Conservation (phyloP, 2,113 vertebrate species). For the Esox niger region DNA sequence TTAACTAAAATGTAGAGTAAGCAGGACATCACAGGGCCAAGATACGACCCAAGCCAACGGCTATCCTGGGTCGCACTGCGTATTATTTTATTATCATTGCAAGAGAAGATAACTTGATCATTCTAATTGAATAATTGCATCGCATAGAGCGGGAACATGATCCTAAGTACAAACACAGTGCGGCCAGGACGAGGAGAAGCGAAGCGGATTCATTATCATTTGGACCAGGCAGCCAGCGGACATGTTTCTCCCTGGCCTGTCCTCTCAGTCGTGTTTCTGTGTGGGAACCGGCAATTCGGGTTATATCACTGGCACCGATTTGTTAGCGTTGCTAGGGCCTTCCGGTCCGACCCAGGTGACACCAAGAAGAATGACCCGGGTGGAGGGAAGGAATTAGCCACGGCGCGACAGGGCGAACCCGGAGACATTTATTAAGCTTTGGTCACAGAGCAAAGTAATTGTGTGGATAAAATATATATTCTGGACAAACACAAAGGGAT, state of each 20-base stretch:
- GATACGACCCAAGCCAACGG: no score
- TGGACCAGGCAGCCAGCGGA: slow-evolving; percentile 56
- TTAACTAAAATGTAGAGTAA: neutral
- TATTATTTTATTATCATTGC: no score
- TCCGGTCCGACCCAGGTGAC: slow-evolving; percentile 43
- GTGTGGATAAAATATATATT: neutral
- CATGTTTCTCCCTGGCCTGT: slow-evolving; percentile 44
- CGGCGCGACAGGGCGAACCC: slow-evolving; percentile 31
- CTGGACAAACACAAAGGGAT: neutral
- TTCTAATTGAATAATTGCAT: slow-evolving; percentile 13
- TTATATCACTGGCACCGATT: slow-evolving; percentile 56
- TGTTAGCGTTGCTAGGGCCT: slow-evolving; percentile 55
- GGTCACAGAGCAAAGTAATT: neutral
- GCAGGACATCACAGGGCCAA: no score
- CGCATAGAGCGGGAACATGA: slow-evolving; percentile 25
- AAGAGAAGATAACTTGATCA: neutral
- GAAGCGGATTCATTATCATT: slow-evolving; percentile 56
- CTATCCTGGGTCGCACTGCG: no score
- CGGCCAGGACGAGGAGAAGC: slow-evolving; percentile 25
- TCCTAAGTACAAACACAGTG: slow-evolving; percentile 45
- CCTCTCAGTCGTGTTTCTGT: slow-evolving; percentile 48
- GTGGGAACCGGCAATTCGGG: slow-evolving; percentile 63
- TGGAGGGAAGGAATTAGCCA: slow-evolving; percentile 39
- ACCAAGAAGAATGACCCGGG: slow-evolving; percentile 43
- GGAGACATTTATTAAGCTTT: slow-evolving; percentile 3